Evolutionary conservation across 2,888 invertebrate genomes (phyloP).

Genomic region (Harmothoe impar): DNA sequence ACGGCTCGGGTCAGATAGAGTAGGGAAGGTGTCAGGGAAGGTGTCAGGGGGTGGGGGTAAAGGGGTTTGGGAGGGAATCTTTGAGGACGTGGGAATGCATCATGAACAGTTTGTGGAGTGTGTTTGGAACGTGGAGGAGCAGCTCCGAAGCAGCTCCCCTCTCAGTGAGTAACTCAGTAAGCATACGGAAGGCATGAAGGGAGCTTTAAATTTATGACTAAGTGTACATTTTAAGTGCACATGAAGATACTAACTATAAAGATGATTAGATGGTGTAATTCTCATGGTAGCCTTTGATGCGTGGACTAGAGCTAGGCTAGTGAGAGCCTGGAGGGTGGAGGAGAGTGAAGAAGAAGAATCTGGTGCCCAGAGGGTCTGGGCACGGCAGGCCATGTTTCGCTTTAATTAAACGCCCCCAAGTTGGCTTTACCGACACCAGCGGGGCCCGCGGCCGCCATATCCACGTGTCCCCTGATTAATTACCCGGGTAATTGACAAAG

Average conservation of each 20-base stretch:
- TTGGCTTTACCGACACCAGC: slow-evolving; percentile 9
- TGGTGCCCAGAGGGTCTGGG: slow-evolving; percentile 1
- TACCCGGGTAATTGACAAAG: slow-evolving; percentile 55
- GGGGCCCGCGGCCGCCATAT: slow-evolving; percentile 24
- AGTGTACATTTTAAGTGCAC: no score
- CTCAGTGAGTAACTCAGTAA: no score
- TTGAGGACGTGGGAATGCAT: background rate
- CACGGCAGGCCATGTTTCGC: slow-evolving; percentile 41
- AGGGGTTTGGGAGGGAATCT: background rate
- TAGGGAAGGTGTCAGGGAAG: background rate
- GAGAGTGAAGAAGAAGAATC: background rate
- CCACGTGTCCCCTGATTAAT: slow-evolving; percentile 57
- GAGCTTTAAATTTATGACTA: no score
- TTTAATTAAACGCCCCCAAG: slow-evolving; percentile 50
- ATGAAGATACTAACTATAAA: no score
- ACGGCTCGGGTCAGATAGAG: background rate
- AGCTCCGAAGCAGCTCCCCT: no score
- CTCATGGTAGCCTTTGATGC: no score
- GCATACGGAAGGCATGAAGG: no score
- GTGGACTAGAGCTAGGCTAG: no score
- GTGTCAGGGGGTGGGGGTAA: background rate
- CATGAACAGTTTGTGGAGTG: no score
- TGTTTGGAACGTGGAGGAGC: no score
- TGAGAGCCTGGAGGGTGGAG: background rate
- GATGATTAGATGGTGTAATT: no score